A percentile compares a stretch with the other conserved stretches of the same genome.
Conservation (phyloP, 2,113 vertebrate species). For the Picathartes gymnocephalus region DNA sequence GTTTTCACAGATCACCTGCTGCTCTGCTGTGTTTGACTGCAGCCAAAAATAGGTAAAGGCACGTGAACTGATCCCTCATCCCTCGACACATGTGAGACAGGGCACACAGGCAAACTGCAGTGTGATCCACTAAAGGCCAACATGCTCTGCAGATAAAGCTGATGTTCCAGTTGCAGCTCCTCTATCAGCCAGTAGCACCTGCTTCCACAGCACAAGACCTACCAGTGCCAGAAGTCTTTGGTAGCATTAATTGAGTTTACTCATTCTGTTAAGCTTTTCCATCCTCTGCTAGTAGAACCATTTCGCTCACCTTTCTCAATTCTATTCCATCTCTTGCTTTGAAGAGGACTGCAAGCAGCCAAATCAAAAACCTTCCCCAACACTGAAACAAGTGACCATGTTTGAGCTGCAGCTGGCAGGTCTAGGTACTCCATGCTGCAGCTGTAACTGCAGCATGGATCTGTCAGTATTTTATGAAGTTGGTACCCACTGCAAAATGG, state of each 20-base stretch:
- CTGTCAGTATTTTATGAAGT: neutral
- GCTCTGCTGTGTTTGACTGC: neutral
- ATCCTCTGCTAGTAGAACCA: neutral
- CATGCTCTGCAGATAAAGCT: neutral
- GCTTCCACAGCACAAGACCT: neutral
- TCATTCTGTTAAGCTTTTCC: neutral
- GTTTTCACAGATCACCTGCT: neutral
- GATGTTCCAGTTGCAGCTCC: neutral
- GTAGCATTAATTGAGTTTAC: neutral
- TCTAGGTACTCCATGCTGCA: neutral
- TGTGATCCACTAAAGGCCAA: neutral
- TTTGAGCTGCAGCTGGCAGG: neutral
- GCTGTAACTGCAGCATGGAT: neutral
- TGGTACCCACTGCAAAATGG: neutral
- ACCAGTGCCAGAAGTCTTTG: neutral
- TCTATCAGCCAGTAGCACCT: neutral
- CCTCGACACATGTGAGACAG: neutral
- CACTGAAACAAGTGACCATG: neutral
- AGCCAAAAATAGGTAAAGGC: neutral
- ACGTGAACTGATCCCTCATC: neutral
- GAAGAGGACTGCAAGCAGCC: neutral
- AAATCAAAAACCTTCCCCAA: neutral
- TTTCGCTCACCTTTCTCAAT: neutral
- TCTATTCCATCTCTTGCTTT: neutral
- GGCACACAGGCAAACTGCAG: neutral